phyloP scores from a whole-genome alignment of 1,140 invertebrate genomes.

The Magallana ariakensis region DNA sequence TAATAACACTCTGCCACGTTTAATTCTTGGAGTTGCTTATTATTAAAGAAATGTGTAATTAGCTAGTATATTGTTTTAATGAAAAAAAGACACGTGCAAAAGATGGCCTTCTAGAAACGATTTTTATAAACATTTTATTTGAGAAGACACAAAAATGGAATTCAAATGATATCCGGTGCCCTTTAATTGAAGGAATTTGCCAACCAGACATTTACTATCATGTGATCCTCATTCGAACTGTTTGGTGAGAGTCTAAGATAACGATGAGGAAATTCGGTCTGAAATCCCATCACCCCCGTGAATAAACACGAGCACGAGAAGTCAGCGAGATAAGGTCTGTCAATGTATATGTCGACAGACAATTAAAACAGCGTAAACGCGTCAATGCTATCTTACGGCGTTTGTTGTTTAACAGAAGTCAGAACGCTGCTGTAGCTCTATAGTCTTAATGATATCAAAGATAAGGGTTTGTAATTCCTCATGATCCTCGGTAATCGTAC shows the following conservation, averaged over 20 bases:
- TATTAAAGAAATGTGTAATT: too few relatives aligned
- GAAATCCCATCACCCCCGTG: background rate
- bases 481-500: too few relatives aligned
- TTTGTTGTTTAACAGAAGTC: background rate
- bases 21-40: too few relatives aligned
- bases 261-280: background rate
- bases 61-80: too few relatives aligned
- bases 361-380: conserved; percentile 1
- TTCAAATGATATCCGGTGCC: too few relatives aligned
- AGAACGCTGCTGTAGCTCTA: background rate
- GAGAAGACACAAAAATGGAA: too few relatives aligned
- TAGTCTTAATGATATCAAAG: conserved; percentile 16
- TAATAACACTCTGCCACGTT: too few relatives aligned
- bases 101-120: too few relatives aligned
- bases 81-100: too few relatives aligned
- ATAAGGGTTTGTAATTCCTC: background rate
- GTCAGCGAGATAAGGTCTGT: background rate
- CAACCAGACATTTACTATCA: background rate
- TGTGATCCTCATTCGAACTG: background rate
- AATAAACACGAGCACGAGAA: background rate
- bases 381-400: background rate
- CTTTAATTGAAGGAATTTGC: background rate
- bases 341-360: background rate
- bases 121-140: too few relatives aligned
- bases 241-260: background rate